phyloP scores from a whole-genome alignment of 2,113 vertebrate genomes.

The Columba livia region DNA sequence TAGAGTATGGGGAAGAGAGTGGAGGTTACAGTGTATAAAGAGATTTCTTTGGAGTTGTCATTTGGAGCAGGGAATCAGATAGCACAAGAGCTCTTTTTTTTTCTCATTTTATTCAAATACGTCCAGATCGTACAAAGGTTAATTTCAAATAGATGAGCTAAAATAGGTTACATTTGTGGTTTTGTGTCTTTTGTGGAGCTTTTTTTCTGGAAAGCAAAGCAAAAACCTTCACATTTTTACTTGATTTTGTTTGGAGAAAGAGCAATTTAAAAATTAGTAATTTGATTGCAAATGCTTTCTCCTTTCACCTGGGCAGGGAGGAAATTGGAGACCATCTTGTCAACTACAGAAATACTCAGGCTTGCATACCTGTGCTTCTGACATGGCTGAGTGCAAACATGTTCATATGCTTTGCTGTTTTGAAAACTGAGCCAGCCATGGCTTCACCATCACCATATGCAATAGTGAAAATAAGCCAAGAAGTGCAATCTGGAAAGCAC shows the following conservation, averaged over 20 bases:
- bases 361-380: background rate
- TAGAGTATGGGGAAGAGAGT: background rate
- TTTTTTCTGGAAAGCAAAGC: background rate
- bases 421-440: background rate
- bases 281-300: background rate
- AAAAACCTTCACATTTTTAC: background rate
- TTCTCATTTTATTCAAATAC: background rate
- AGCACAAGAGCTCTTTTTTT: background rate
- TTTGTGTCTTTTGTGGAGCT: background rate
- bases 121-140: background rate
- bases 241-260: background rate
- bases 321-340: background rate
- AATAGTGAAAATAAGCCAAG: background rate
- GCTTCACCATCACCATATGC: background rate
- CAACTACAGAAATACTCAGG: background rate
- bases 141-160: slow-evolving; percentile 11
- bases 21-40: background rate
- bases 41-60: slow-evolving; percentile 3
- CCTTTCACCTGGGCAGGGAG: background rate
- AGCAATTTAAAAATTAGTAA: background rate
- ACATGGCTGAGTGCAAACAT: background rate
- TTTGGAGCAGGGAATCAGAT: slow-evolving; percentile 1
- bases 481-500: background rate
- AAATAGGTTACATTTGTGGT: background rate
- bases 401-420: background rate